Percentiles rank a stretch among this genome's conserved stretches.
phyloP scores from a whole-genome alignment of 2,113 vertebrate species.

The Plectropomus leopardus region DNA sequence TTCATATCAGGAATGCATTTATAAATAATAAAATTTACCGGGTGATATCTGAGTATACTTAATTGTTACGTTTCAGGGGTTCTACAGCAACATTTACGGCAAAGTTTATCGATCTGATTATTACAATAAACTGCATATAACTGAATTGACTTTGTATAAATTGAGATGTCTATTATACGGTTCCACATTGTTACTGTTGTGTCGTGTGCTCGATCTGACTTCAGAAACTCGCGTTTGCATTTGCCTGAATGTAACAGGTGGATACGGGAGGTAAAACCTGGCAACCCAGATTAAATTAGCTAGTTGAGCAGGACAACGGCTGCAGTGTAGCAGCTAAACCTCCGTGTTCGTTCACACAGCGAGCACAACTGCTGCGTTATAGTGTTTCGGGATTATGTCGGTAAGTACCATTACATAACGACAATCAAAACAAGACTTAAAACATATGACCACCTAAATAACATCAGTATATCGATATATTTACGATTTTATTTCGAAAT shows the following conservation, averaged over 20 bases:
- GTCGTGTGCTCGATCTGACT: not conserved
- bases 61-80: too few relatives aligned
- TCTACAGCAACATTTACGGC: too few relatives aligned
- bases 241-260: not conserved
- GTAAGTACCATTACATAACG: constrained; percentile 49
- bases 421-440: accelerated
- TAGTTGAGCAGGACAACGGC: constrained; percentile 22
- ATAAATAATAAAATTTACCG: too few relatives aligned
- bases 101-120: too few relatives aligned
- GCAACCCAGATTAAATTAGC: constrained; percentile 56
- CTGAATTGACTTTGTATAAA: too few relatives aligned
- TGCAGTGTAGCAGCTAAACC: not conserved
- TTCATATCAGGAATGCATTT: too few relatives aligned
- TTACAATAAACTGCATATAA: too few relatives aligned
- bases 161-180: too few relatives aligned
- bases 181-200: too few relatives aligned
- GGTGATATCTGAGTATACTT: too few relatives aligned
- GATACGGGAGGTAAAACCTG: constrained; percentile 22
- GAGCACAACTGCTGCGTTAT: not conserved
- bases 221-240: too few relatives aligned
- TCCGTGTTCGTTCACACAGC: not conserved
- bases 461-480: not conserved
- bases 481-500: not conserved
- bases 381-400: constrained; percentile 59
- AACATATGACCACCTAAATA: not conserved